A percentile compares a stretch with the other conserved stretches of the same genome.
phyloP scores from a whole-genome alignment of 2,113 vertebrate genomes.

The Cheilinus undulatus region DNA sequence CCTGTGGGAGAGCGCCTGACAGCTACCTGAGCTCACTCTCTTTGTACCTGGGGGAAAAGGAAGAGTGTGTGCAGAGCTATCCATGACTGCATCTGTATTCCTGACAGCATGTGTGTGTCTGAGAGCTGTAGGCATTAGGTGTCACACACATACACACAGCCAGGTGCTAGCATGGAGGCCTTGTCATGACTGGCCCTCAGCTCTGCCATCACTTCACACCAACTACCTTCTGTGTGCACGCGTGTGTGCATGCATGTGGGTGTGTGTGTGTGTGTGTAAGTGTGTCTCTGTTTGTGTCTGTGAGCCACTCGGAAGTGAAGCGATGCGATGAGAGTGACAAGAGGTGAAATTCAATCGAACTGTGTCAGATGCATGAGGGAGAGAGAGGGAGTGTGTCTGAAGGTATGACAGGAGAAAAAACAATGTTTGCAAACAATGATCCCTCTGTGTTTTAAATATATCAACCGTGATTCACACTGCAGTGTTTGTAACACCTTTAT shows the following conservation, averaged over 20 bases:
- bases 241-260: neutral
- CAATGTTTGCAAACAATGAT: neutral
- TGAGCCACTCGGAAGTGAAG: conserved; percentile 36
- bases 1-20: conserved; percentile 74
- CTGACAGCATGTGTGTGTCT: conserved; percentile 51
- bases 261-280: conserved; percentile 16
- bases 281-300: conserved; percentile 33
- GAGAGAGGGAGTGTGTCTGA: conserved; percentile 32
- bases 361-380: conserved; percentile 60
- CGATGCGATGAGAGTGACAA: conserved; percentile 51
- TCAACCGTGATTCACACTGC: neutral
- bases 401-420: conserved; percentile 24
- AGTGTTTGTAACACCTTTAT: neutral
- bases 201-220: conserved; percentile 49
- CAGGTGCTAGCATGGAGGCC: conserved; percentile 53
- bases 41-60: conserved; percentile 49
- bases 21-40: conserved; percentile 77
- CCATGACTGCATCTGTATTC: conserved; percentile 56
- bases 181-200: conserved; percentile 62
- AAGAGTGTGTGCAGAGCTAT: conserved; percentile 18
- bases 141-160: conserved; percentile 22
- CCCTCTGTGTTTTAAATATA: conserved; percentile 5
- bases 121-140: conserved; percentile 58
- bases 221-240: too few relatives aligned
- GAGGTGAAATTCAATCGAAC: conserved; percentile 70